Conservation (phyloP, 2,888 invertebrate species). For the Opisthograptis luteolata region DNA sequence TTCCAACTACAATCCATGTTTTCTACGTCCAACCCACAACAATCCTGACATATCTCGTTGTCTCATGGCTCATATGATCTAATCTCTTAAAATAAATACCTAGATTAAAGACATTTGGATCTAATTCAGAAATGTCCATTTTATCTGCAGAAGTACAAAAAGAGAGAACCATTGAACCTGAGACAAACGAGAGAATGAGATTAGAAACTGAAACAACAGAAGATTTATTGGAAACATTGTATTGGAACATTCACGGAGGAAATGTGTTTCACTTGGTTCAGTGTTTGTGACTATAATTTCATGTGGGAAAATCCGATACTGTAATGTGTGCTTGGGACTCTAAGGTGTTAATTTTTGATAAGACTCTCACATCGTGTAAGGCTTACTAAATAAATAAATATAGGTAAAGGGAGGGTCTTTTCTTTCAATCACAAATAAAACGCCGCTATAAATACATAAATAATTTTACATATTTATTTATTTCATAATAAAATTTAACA, state of each 20-base stretch:
- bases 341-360: slow-evolving; percentile 38
- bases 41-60: slow-evolving; percentile 86
- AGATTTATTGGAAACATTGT: slow-evolving; percentile 82
- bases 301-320: slow-evolving; percentile 55
- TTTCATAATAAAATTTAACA: slow-evolving; percentile 43
- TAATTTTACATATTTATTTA: slow-evolving; percentile 49
- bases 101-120: slow-evolving; percentile 27
- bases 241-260: slow-evolving; percentile 87
- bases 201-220: slow-evolving; percentile 78
- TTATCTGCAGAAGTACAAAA: slow-evolving; percentile 83
- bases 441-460: neutral
- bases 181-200: slow-evolving; percentile 75
- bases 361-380: slow-evolving; percentile 50
- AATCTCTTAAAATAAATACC: slow-evolving; percentile 52
- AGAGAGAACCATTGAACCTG: slow-evolving; percentile 74
- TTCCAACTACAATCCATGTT: slow-evolving; percentile 77
- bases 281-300: slow-evolving; percentile 57
- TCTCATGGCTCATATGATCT: slow-evolving; percentile 86
- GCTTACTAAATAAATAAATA: slow-evolving; percentile 66
- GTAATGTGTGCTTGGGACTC: slow-evolving; percentile 53
- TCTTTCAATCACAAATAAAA: slow-evolving; percentile 55
- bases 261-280: slow-evolving; percentile 83
- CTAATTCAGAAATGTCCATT: slow-evolving; percentile 76
- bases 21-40: slow-evolving; percentile 82
- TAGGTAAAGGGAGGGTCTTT: slow-evolving; percentile 70